Evolutionary conservation across 2,888 invertebrate genomes (phyloP).

Genomic region (Hedychridium roseum): DNA sequence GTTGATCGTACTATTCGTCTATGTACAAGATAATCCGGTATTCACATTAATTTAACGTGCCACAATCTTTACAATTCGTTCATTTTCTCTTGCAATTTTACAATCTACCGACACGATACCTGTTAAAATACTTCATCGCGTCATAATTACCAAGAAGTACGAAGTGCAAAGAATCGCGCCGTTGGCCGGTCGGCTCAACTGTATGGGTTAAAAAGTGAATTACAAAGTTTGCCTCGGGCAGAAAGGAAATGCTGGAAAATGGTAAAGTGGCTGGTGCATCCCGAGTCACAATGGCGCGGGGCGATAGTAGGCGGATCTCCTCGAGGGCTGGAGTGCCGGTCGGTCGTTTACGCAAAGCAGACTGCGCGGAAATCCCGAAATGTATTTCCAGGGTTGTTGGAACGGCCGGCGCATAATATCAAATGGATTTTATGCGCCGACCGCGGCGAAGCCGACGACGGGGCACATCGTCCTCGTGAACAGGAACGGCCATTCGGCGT

Average conservation of each 20-base stretch:
- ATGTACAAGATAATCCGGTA: too few relatives aligned
- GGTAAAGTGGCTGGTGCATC: conserved; percentile 7
- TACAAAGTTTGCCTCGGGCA: too few relatives aligned
- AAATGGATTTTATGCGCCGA: conserved; percentile 20
- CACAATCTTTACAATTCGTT: too few relatives aligned
- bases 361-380: conserved; percentile 12
- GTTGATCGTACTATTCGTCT: too few relatives aligned
- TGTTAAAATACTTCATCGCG: too few relatives aligned
- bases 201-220: too few relatives aligned
- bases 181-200: too few relatives aligned
- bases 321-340: background rate
- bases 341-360: background rate
- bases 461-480: conserved; percentile 5
- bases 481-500: conserved; percentile 8
- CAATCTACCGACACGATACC: too few relatives aligned
- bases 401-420: conserved; percentile 18
- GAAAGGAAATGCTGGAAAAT: conserved; percentile 13
- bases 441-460: conserved; percentile 1
- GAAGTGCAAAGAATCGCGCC: too few relatives aligned
- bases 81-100: too few relatives aligned
- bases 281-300: background rate
- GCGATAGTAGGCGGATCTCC: conserved; percentile 1
- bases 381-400: conserved; percentile 10
- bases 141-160: too few relatives aligned
- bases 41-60: too few relatives aligned